These are phyloP conservation scores for Diabrotica undecimpunctata DNA, from an alignment of 1,140 invertebrate genomes.

Conservation along the genomic window DNA sequence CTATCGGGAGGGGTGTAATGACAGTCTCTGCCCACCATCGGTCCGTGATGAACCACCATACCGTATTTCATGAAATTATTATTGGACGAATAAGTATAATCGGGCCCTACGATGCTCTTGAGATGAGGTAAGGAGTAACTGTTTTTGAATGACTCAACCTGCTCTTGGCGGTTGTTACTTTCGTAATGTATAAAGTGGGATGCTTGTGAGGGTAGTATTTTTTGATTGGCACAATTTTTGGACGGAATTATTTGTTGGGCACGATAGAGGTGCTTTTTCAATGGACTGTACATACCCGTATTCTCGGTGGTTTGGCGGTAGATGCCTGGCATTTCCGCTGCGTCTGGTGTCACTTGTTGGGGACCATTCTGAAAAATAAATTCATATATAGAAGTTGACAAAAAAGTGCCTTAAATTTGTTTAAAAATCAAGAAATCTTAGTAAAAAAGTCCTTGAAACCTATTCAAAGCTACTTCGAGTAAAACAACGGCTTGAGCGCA, in stretches of 20 bases:
- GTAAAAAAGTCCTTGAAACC: too few species aligned
- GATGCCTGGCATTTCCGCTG: slow-evolving; percentile 39
- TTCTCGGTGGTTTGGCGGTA: slow-evolving; percentile 45
- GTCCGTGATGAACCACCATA: neutral
- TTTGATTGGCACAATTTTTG: slow-evolving; percentile 40
- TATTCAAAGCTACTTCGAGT: too few species aligned
- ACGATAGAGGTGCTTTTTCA: slow-evolving; percentile 36
- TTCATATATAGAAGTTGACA: neutral
- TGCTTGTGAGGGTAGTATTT: slow-evolving; percentile 36
- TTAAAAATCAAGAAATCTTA: too few species aligned
- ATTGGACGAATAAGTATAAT: neutral
- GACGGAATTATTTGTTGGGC: slow-evolving; percentile 41
- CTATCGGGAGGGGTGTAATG: slow-evolving; percentile 44
- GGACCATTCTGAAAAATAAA: slow-evolving; percentile 34
- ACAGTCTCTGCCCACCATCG: slow-evolving; percentile 12
- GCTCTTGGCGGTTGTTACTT: slow-evolving; percentile 9
- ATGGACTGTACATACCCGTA: slow-evolving; percentile 45
- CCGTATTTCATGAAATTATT: neutral
- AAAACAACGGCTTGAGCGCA: too few species aligned
- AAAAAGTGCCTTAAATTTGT: too few species aligned
- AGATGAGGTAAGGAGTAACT: slow-evolving; percentile 41
- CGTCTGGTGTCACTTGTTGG: slow-evolving; percentile 27
- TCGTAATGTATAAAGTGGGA: slow-evolving; percentile 28
- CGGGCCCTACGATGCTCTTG: slow-evolving; percentile 21
- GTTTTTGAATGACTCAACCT: slow-evolving; percentile 31